These are phyloP conservation scores for Erannis defoliaria DNA, from an alignment of 2,888 invertebrate species.

Conservation along the genomic window DNA sequence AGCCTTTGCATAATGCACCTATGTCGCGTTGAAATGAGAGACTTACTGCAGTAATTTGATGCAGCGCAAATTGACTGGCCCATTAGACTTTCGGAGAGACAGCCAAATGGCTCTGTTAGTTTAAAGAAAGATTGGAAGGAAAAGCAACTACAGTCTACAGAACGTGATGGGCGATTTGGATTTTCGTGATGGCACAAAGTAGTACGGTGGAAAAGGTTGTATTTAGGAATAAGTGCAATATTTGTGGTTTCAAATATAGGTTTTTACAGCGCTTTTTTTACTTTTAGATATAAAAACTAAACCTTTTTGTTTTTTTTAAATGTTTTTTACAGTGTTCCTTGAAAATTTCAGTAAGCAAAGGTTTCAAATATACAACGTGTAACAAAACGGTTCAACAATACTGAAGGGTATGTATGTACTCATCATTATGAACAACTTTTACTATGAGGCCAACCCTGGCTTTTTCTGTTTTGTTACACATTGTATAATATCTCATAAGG, in stretches of 20 bases:
- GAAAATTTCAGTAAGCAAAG: too few species aligned
- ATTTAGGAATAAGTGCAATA: background rate
- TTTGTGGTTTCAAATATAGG: background rate
- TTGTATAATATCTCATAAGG: too few species aligned
- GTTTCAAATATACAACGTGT: too few species aligned
- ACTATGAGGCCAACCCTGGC: too few species aligned
- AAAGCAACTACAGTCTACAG: background rate
- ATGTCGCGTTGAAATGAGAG: conserved; percentile 11
- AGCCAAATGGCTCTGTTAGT: conserved; percentile 19
- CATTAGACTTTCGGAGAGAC: conserved; percentile 14
- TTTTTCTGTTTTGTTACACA: too few species aligned
- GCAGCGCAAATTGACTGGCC: conserved; percentile 24
- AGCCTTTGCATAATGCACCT: background rate
- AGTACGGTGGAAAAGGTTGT: background rate
- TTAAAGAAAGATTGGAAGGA: background rate
- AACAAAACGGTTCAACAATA: too few species aligned
- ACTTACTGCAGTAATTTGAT: conserved; percentile 29
- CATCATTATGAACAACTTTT: too few species aligned
- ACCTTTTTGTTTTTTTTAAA: too few species aligned
- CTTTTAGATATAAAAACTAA: too few species aligned
- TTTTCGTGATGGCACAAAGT: conserved; percentile 9
- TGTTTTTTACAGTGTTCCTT: too few species aligned
- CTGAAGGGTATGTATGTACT: too few species aligned
- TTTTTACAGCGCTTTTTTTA: background rate
- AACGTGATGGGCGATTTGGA: conserved; percentile 6